Evolutionary conservation across 2,113 vertebrate species (phyloP), one percentile per base, ranked within the genome.

Genomic region (Chaenocephalus aceratus): DNA sequence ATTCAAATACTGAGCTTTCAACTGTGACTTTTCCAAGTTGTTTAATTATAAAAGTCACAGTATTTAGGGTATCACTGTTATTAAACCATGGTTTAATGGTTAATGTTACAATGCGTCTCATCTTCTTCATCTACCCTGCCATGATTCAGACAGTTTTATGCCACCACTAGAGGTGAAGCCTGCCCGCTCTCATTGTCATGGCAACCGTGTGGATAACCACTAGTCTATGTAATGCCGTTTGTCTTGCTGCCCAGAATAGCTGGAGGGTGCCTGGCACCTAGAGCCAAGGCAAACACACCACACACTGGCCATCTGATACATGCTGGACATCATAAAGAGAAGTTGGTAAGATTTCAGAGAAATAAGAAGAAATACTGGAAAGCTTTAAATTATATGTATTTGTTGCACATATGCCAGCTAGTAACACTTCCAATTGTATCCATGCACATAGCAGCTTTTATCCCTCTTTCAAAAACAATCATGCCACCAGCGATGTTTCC

Each of bases 181-280:
- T 66, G 34, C 54, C 68, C 21, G 3, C 34, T 65, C 74, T 77
- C 69, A 67, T 89, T 81, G 91, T 73, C 93, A 92, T 89, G 87
- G 79, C 84, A 91, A 91, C 90, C 45, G 2, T 75, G 65, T 79
- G 68, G 79, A 66, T 75, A 71, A 86, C 85, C 76, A 72, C 80
- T 82, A 41, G 7, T 86, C 85, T 49, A 62, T 78, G 77, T 83
- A 87, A 87, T 60, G 72, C 77, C 85, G 80, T 85, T 90, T 90
- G 85, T 77, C 66, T 79, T 77, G 46, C 34, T 69, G 78, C 82
- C 83, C 76, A 92, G 80, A 92, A 90, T 88, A 91, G 85, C 86
- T 16, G 63, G 64, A 83, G 80, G 75, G 68, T 44, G 82, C 63
- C 74, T 65, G 77, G 65, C 85, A 85, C 75, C 85, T 83, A 68